Base-by-base conservation (phyloP, 2,888 invertebrate species). In the Harpalus rubripes region DNA sequence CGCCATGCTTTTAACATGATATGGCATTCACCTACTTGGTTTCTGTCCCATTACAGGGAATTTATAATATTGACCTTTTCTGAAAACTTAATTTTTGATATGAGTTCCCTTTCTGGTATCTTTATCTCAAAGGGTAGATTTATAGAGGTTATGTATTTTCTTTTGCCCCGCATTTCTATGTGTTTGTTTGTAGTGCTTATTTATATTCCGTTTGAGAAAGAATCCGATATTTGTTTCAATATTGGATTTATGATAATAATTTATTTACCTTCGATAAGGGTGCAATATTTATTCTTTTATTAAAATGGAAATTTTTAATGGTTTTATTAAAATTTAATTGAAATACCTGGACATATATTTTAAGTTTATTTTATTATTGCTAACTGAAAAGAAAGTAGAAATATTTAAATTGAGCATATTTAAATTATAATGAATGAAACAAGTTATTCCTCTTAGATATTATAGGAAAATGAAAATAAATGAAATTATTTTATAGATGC, bases 21-120 rank as follows among this genome's bases (percentile, higher is more conserved):
- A 81, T 44, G 63, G 81, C 16, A 81, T 52, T 63, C 81, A 65
- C 63, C 80, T 41, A 81, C 65, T 63, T 80, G 39, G 26, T 16
- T 74, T n/a, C 6, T 81, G 81, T 81, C 44, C 52, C 52, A 81
- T 81, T 63, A 65, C 39, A n/a, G 44, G 10, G 65, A 22, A 81
- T 81, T 65, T 81, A 81, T 81, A 26, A 18, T 10, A 63, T n/a
- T 26, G 81, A 63, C 81, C 81, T 81, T 81, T 81, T 41, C 18
- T 15, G 65, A 74, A 74, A 68, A 39, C 44, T 74, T 74, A 74
- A 74, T 79, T 79, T 32, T 79, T 39, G 59, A 79, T 79, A 79
- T 79, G 79, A 61, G 41, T 74, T 44, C 41, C 41, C 41, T 16
- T 41, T 44, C 16, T 74, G 72, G 22, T 74, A 22, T 74, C 8